Conservation (phyloP, 2,113 vertebrate genomes). For the Cyphomyrus discorhynchus region DNA sequence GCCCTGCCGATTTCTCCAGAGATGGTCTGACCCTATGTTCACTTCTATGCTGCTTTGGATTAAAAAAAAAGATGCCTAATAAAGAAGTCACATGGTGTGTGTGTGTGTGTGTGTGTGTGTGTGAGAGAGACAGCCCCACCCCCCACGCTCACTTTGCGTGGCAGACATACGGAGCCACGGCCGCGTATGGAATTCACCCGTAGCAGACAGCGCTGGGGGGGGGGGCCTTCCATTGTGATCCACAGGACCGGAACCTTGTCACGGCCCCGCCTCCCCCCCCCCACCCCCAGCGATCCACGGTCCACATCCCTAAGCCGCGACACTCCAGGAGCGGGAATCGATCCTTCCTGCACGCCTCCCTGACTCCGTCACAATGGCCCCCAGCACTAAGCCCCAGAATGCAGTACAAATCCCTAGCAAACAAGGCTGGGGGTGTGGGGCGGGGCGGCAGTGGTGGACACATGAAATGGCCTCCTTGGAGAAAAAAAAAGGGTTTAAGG, state of each 20-base stretch:
- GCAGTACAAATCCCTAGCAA: conserved; percentile 57
- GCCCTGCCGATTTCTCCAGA: neutral
- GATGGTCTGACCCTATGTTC: neutral
- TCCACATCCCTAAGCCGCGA: conserved; percentile 14
- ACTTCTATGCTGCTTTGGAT: neutral
- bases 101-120: conserved; percentile 16
- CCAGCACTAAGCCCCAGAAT: conserved; percentile 47
- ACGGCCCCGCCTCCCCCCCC: neutral
- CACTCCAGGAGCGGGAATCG: conserved; percentile 21
- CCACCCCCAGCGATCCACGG: neutral
- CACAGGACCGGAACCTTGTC: conserved; percentile 35
- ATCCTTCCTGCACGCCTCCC: conserved; percentile 40
- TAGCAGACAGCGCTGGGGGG: conserved; percentile 14
- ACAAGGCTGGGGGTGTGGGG: conserved; percentile 39
- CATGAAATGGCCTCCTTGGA: conserved; percentile 15
- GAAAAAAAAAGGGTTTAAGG: neutral
- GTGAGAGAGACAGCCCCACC: conserved; percentile 22
- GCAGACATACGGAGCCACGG: conserved; percentile 26
- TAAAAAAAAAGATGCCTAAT: neutral
- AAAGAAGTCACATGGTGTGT: neutral
- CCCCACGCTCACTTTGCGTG: conserved; percentile 44
- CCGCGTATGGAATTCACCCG: conserved; percentile 4
- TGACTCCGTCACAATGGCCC: conserved; percentile 60
- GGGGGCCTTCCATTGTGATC: conserved; percentile 31
- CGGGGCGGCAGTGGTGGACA: neutral